phyloP scores from a whole-genome alignment of 2,113 vertebrate species.

The Anoplopoma fimbria region DNA sequence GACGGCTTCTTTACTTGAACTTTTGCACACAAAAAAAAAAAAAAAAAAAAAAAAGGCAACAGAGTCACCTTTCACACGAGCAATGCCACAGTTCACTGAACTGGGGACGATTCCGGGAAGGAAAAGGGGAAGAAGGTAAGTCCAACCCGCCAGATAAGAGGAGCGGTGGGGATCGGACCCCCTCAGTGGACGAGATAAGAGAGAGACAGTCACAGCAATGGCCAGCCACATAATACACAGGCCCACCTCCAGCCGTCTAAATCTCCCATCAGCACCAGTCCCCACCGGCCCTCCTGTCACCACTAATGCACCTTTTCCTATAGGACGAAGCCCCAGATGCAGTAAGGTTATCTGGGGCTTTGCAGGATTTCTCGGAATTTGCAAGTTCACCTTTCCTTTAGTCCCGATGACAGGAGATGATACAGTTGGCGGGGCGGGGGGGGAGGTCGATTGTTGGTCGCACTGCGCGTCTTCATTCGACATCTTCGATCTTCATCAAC shows the following conservation, averaged over 20 bases:
- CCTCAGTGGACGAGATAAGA: conserved; percentile 80
- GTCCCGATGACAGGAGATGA: conserved; percentile 84
- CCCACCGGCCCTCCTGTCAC: conserved; percentile 82
- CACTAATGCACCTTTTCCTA: conserved; percentile 84
- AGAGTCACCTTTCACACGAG: conserved; percentile 76
- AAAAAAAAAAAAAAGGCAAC: neutral
- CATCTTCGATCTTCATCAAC: conserved; percentile 53
- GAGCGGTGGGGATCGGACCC: conserved; percentile 61
- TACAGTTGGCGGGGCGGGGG: conserved; percentile 54
- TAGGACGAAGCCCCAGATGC: conserved; percentile 74
- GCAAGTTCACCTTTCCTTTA: conserved; percentile 86
- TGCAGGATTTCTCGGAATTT: conserved; percentile 83
- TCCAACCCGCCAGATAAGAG: conserved; percentile 71
- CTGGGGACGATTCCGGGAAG: conserved; percentile 80
- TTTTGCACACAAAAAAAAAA: too few relatives aligned
- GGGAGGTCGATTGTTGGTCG: conserved; percentile 74
- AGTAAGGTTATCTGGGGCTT: conserved; percentile 84
- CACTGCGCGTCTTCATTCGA: conserved; percentile 29
- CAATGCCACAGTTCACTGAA: conserved; percentile 54
- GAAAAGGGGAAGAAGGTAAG: conserved; percentile 32
- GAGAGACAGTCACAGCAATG: conserved; percentile 82
- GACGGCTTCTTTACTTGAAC: conserved; percentile 51
- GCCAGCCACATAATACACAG: conserved; percentile 83
- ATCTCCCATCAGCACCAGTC: conserved; percentile 76
- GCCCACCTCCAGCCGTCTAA: conserved; percentile 76